Conservation (phyloP, 1,140 invertebrate genomes). For the Propsilocerus akamusi region DNA sequence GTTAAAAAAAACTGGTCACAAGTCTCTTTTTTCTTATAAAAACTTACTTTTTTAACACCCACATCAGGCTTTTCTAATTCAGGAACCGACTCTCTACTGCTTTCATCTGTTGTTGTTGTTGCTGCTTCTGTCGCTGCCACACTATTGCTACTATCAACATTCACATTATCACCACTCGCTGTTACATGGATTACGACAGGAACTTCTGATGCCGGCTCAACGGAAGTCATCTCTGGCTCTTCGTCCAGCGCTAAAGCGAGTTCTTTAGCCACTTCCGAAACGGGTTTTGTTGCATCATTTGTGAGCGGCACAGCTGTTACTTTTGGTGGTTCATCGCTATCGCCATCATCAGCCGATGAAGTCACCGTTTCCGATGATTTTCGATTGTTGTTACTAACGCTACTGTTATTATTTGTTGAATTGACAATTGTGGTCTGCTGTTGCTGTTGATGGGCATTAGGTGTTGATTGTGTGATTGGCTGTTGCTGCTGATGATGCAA, state of each 20-base stretch:
- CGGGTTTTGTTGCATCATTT: constrained; percentile 15
- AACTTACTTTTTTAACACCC: constrained; percentile 9
- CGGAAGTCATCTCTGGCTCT: constrained; percentile 4
- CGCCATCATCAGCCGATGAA: constrained; percentile 14
- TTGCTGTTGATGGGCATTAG: not conserved
- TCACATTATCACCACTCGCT: constrained; percentile 9
- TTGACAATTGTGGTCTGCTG: not conserved
- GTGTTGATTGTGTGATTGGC: not conserved
- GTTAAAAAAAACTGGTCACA: not conserved
- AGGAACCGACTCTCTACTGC: constrained; percentile 7
- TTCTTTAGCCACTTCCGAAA: constrained; percentile 13
- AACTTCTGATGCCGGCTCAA: constrained; percentile 5
- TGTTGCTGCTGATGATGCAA: not conserved
- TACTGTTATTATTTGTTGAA: not conserved
- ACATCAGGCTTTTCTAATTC: constrained; percentile 6
- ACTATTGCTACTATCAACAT: constrained; percentile 12
- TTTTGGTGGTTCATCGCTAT: constrained; percentile 21
- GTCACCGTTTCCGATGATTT: not conserved
- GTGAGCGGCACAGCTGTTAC: constrained; percentile 9
- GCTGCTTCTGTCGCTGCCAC: constrained; percentile 17
- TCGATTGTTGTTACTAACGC: not conserved
- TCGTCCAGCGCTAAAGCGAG: constrained; percentile 9
- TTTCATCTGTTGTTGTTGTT: constrained; percentile 11
- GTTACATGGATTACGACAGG: not conserved
- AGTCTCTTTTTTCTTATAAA: not conserved